Conservation (phyloP, 2,797 vertebrate species). For the Thaleichthys pacificus region DNA sequence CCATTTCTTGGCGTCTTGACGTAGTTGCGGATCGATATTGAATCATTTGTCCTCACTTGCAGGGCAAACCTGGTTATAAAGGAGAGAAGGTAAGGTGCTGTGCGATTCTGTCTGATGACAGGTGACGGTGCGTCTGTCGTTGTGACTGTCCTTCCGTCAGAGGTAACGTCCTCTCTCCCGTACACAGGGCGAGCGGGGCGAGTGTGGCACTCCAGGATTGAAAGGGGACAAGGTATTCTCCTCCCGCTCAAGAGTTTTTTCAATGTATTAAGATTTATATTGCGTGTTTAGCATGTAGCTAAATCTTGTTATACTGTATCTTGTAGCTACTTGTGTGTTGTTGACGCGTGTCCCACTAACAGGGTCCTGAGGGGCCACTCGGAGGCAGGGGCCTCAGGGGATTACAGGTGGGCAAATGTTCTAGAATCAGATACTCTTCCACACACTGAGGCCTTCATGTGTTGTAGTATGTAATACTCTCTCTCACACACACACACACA, state of each 20-base stretch:
- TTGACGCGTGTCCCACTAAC: constrained; percentile 25
- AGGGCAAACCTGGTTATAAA: constrained; percentile 91
- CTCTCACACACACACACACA: neutral
- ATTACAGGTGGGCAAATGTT: constrained; percentile 74
- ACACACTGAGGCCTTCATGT: no score
- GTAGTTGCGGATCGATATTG: neutral
- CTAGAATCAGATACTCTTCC: no score
- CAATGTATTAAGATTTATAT: constrained; percentile 5
- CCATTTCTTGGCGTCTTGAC: constrained; percentile 4
- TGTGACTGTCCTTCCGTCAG: neutral
- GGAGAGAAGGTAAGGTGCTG: constrained; percentile 81
- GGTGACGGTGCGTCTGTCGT: neutral
- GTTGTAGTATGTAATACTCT: neutral
- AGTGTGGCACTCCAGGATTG: constrained; percentile 88
- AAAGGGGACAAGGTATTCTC: constrained; percentile 87
- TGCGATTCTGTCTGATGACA: constrained; percentile 5
- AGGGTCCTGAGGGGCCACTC: constrained; percentile 85
- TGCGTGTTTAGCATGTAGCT: no score
- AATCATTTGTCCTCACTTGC: constrained; percentile 37
- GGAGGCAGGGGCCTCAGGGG: constrained; percentile 83
- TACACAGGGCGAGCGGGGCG: constrained; percentile 87
- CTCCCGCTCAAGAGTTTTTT: neutral
- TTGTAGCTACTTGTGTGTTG: constrained; percentile 2
- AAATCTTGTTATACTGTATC: neutral
- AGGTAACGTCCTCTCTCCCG: neutral